Conservation (phyloP, 2,113 vertebrate genomes). For the Ochotona princeps region DNA sequence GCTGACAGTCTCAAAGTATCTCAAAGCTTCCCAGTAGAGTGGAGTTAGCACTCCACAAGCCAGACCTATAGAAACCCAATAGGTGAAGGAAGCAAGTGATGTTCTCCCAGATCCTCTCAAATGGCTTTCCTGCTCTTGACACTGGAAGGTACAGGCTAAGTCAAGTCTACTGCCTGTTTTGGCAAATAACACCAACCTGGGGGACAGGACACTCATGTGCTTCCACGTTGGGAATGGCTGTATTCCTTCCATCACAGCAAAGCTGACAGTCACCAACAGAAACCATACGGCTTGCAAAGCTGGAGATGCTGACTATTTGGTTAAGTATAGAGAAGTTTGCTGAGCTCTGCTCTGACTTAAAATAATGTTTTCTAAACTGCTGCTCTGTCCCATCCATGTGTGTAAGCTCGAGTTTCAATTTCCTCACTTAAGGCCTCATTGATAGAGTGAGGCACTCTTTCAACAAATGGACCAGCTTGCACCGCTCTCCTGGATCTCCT, state of each 20-base stretch:
- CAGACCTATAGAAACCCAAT: not conserved
- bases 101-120: not conserved
- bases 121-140: not conserved
- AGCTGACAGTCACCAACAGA: not conserved
- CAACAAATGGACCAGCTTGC: not conserved
- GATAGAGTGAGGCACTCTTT: too few species aligned
- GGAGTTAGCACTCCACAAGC: not conserved
- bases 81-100: not conserved
- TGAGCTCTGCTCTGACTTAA: not conserved
- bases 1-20: not conserved
- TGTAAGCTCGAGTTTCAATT: conserved; percentile 12
- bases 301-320: not conserved
- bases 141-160: not conserved
- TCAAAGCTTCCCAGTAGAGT: not conserved
- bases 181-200: conserved; percentile 23
- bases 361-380: not conserved
- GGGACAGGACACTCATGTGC: not conserved
- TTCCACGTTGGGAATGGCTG: not conserved
- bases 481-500: not conserved
- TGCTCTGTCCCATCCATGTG: not conserved
- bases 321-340: not conserved
- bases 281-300: not conserved
- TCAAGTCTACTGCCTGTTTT: not conserved
- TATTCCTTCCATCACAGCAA: not conserved
- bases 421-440: too few species aligned